These are phyloP conservation scores for Hippoglossus stenolepis DNA, from an alignment of 2,113 vertebrate species.

Conservation along the genomic window DNA sequence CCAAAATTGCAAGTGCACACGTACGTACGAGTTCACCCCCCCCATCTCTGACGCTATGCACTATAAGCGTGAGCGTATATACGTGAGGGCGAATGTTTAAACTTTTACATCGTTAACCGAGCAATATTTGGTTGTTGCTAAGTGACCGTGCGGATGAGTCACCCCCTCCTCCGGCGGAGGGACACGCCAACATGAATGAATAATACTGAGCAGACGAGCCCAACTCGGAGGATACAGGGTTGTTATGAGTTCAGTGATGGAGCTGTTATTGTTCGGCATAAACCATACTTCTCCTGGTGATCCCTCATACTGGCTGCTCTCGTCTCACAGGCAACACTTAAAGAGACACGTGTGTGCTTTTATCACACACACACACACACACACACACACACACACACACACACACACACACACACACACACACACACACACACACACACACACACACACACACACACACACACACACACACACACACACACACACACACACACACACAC, in stretches of 20 bases:
- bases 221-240: constrained; percentile 61
- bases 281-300: constrained; percentile 59
- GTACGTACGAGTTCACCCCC: neutral
- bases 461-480: too few species aligned
- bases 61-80: constrained; percentile 12
- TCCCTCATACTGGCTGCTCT: constrained; percentile 45
- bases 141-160: constrained; percentile 78
- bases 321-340: constrained; percentile 10
- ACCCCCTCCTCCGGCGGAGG: constrained; percentile 60
- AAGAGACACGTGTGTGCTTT: constrained; percentile 12
- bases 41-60: neutral
- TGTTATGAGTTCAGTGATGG: constrained; percentile 75
- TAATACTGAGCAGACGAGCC: constrained; percentile 73
- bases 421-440: neutral
- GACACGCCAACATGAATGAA: constrained; percentile 73
- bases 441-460: too few species aligned
- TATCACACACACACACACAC: neutral
- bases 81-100: constrained; percentile 45
- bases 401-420: neutral
- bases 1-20: constrained; percentile 3
- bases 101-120: constrained; percentile 46
- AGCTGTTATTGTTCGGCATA: constrained; percentile 74
- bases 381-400: too few species aligned
- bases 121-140: constrained; percentile 84
- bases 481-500: too few species aligned